Evolutionary conservation across 1,140 invertebrate genomes (phyloP).

Genomic region (Brachionus manjavacas): DNA sequence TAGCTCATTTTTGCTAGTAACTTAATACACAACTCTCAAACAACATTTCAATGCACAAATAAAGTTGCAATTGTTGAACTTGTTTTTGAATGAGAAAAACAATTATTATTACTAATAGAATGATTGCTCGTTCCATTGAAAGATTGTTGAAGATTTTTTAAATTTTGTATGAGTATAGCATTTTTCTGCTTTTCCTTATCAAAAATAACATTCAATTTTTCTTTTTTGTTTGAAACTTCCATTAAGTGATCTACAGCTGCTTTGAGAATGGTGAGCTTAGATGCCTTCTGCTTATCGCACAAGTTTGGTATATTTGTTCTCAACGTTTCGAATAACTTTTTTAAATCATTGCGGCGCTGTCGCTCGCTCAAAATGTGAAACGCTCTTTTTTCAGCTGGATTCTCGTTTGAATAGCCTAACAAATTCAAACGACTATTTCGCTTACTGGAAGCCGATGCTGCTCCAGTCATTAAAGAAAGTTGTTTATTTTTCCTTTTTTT

Average conservation of each 20-base stretch:
- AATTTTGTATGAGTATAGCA: neutral
- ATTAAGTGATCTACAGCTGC: constrained; percentile 38
- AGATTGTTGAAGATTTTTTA: constrained; percentile 31
- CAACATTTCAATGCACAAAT: neutral
- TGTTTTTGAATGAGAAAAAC: neutral
- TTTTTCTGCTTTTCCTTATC: constrained; percentile 33
- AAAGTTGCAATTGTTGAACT: neutral
- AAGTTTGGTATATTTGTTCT: constrained; percentile 40
- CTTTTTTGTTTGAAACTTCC: constrained; percentile 32
- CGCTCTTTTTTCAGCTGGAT: constrained; percentile 39
- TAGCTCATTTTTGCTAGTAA: neutral
- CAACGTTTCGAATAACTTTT: constrained; percentile 36
- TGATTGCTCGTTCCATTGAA: neutral
- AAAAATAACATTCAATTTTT: constrained; percentile 26
- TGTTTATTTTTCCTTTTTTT: constrained; percentile 27
- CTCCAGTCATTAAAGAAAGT: neutral
- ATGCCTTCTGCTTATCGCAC: constrained; percentile 27
- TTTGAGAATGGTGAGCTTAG: constrained; percentile 34
- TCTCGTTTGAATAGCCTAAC: constrained; percentile 27
- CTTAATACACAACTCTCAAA: neutral
- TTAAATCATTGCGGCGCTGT: constrained; percentile 39
- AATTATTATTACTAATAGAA: neutral
- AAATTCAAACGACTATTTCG: constrained; percentile 14
- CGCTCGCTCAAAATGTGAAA: constrained; percentile 39
- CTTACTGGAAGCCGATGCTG: neutral